phyloP scores from a whole-genome alignment of 2,797 vertebrate species.

The Discoglossus pictus region DNA sequence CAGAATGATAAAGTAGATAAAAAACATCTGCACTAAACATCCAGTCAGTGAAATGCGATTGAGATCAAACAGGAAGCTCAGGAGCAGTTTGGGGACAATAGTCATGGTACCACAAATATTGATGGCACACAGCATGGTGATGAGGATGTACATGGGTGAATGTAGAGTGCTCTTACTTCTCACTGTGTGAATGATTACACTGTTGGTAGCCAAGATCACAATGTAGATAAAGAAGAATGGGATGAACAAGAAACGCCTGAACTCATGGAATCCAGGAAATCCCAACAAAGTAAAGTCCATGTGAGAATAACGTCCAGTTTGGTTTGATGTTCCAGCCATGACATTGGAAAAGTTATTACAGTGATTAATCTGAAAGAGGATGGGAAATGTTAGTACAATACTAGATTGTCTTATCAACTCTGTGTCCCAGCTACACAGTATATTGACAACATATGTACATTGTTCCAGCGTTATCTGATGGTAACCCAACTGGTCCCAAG shows the following conservation, averaged over 20 bases:
- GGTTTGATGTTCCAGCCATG: background rate
- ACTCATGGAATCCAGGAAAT: slow-evolving; percentile 49
- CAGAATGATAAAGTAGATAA: slow-evolving; percentile 45
- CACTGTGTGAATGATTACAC: slow-evolving; percentile 37
- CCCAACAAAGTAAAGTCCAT: slow-evolving; percentile 7
- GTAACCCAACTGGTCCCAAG: too few species aligned
- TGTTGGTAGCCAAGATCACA: slow-evolving; percentile 19
- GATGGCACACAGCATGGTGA: slow-evolving; percentile 47
- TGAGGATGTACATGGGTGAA: slow-evolving; percentile 51
- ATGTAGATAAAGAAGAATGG: too few species aligned
- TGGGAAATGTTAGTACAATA: too few species aligned
- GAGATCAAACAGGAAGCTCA: slow-evolving; percentile 40
- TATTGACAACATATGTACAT: too few species aligned
- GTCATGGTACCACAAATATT: slow-evolving; percentile 30
- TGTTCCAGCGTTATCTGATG: too few species aligned
- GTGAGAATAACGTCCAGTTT: background rate
- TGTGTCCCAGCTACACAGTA: too few species aligned
- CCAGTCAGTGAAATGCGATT: slow-evolving; percentile 33
- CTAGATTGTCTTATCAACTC: too few species aligned
- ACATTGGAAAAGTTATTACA: background rate
- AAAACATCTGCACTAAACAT: slow-evolving; percentile 58
- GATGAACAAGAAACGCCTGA: slow-evolving; percentile 13
- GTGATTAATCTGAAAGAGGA: background rate
- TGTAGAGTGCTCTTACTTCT: slow-evolving; percentile 18
- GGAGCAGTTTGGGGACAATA: slow-evolving; percentile 42